Conservation (phyloP, 2,113 vertebrate species). For the Physeter macrocephalus region DNA sequence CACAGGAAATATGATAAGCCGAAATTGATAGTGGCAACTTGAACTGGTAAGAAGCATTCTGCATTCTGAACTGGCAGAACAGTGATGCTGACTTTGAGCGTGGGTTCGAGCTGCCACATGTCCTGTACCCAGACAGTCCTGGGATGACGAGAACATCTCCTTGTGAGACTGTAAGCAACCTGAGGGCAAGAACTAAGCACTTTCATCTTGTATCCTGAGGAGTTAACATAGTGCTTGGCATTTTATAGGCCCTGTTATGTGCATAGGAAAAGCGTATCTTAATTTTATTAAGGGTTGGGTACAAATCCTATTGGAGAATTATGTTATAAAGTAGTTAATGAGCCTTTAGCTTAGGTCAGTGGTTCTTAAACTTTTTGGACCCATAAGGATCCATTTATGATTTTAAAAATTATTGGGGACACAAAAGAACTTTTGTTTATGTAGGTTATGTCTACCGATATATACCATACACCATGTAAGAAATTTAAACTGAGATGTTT, state of each 20-base stretch:
- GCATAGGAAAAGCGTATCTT: neutral
- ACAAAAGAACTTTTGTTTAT: neutral
- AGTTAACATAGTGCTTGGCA: neutral
- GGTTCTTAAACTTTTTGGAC: neutral
- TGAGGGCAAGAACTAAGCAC: neutral
- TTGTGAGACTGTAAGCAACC: neutral
- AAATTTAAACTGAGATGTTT: neutral
- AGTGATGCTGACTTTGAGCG: neutral
- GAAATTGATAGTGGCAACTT: neutral
- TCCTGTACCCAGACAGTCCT: neutral
- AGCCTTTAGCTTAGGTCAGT: neutral
- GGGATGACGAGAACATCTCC: neutral
- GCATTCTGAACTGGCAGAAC: neutral
- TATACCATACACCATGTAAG: neutral
- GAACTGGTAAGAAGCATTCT: neutral
- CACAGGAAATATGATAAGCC: neutral
- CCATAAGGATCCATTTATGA: neutral
- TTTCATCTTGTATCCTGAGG: neutral
- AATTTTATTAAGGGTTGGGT: neutral
- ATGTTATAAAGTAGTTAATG: neutral
- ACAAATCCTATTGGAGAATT: neutral
- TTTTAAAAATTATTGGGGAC: neutral
- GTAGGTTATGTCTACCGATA: neutral
- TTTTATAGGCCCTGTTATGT: neutral
- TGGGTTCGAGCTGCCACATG: neutral